Evolutionary conservation across 2,888 invertebrate genomes (phyloP), one percentile per base, ranked within the genome.

Genomic region (Drosophila barbarae): DNA sequence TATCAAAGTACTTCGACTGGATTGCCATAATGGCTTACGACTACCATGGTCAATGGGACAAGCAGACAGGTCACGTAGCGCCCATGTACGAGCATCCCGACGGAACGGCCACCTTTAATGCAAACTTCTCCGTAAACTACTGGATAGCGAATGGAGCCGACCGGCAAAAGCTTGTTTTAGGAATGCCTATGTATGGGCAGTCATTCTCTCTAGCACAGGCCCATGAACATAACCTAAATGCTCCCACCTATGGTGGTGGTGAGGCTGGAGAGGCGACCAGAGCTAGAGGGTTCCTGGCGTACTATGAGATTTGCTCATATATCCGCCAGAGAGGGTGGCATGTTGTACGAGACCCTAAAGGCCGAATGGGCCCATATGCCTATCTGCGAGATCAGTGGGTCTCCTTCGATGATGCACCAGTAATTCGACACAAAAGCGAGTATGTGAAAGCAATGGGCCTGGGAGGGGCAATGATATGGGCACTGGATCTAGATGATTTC

Each of bases 11-110:
- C 85, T 91, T 97, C 65, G 96, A 96, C 87, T 96, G 96, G 95
- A 96, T 97, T 72, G 93, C 96, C 0, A 93, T 97, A 1, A 97
- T 97, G 96, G 92, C 95, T 1, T 97, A 97, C 85, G 97, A 97
- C 85, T 96, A 94, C 85, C 96, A 96, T 79, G 97, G 96, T 0
- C 96, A 96, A 84, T 96, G 96, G 96, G 96, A 96, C 84, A 95
- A 95, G 88, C 93, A 93, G 74, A 97, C 96, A 0, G 97, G 96
- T 0, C 97, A 97, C 86, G 94, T 96, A 4, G 94, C 97, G 0
- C 97, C 96, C 2, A 94, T 97, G 93, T 96, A 95, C 74, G 91
- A 90, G 3, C 93, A 94, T 85, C 94, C 94, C 0, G 93, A 93
- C 30, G 91, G 92, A 66, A 94, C 95, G 73, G 91, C 91, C 50